Percentiles rank a stretch among this genome's conserved stretches.
Conservation (phyloP, 2,113 vertebrate genomes). For the Galbula dea region DNA sequence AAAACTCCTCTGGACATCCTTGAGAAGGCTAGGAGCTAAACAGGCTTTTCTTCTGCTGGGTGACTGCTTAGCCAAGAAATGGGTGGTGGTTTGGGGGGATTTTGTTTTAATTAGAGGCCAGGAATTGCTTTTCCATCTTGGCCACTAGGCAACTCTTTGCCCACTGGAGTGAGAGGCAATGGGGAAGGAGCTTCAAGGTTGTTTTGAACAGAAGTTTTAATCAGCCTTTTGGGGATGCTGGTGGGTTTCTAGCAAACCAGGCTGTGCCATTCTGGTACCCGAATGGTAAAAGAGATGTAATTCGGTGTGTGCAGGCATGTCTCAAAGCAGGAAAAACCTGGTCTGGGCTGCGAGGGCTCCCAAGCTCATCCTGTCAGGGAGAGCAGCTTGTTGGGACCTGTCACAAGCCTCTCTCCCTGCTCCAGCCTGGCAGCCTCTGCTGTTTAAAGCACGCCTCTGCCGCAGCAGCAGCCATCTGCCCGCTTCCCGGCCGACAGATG, state of each 20-base stretch:
- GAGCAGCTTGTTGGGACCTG: neutral
- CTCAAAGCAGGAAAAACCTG: neutral
- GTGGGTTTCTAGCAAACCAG: neutral
- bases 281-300: accelerated
- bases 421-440: too few relatives aligned
- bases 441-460: too few relatives aligned
- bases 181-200: neutral
- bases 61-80: neutral
- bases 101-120: too few relatives aligned
- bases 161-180: too few relatives aligned
- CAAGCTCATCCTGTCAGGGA: neutral
- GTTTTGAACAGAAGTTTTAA: neutral
- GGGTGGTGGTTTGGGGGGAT: neutral
- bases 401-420: neutral
- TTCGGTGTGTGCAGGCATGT: neutral
- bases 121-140: accelerated
- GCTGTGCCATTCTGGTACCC: accelerated
- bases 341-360: neutral
- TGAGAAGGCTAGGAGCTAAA: neutral
- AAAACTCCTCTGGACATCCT: neutral
- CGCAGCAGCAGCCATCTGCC: neutral
- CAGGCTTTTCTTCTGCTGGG: neutral
- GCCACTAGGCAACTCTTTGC: accelerated
- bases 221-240: neutral
- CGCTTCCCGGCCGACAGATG: neutral